Evolutionary conservation across 1,140 invertebrate genomes (phyloP).

Genomic region (Drosophila albomicans): DNA sequence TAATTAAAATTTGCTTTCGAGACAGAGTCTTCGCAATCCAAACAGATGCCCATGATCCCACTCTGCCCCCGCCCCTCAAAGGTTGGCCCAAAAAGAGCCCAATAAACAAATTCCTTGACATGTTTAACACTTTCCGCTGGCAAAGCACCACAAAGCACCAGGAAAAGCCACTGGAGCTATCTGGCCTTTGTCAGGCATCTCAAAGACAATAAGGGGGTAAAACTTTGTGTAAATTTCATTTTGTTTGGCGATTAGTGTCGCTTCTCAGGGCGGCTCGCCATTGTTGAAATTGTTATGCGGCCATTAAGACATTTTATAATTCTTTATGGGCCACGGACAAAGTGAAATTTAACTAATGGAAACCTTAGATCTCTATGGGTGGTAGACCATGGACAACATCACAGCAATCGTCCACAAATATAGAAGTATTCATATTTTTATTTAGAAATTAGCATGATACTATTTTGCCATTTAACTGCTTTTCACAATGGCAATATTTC

Average conservation of each 20-base stretch:
- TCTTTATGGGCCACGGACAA: slow-evolving; percentile 62
- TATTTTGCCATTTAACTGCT: slow-evolving; percentile 11
- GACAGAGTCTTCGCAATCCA: slow-evolving; percentile 37
- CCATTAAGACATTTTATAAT: slow-evolving; percentile 84
- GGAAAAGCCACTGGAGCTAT: slow-evolving; percentile 58
- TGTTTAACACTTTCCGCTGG: slow-evolving; percentile 81
- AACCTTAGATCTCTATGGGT: slow-evolving; percentile 46
- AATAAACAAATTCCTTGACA: slow-evolving; percentile 84
- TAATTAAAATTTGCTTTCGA: slow-evolving; percentile 76
- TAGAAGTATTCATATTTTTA: slow-evolving; percentile 6
- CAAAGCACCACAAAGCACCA: slow-evolving; percentile 39
- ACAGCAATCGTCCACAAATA: slow-evolving; percentile 9
- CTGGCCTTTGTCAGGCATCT: slow-evolving; percentile 69
- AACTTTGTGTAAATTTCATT: slow-evolving; percentile 83
- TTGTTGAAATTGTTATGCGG: slow-evolving; percentile 82
- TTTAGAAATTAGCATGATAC: slow-evolving; percentile 59
- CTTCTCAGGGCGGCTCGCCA: slow-evolving; percentile 51
- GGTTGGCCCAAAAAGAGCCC: slow-evolving; percentile 51
- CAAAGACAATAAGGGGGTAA: slow-evolving; percentile 46
- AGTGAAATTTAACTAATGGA: slow-evolving; percentile 72
- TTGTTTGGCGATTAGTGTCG: slow-evolving; percentile 83
- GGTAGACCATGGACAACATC: not conserved
- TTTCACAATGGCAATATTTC: slow-evolving; percentile 39
- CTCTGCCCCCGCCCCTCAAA: slow-evolving; percentile 5
- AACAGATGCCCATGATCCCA: slow-evolving; percentile 58